A percentile compares a stretch with the other conserved stretches of the same genome.
Conservation (phyloP, 2,888 invertebrate species). For the Agonopterix heracliana region DNA sequence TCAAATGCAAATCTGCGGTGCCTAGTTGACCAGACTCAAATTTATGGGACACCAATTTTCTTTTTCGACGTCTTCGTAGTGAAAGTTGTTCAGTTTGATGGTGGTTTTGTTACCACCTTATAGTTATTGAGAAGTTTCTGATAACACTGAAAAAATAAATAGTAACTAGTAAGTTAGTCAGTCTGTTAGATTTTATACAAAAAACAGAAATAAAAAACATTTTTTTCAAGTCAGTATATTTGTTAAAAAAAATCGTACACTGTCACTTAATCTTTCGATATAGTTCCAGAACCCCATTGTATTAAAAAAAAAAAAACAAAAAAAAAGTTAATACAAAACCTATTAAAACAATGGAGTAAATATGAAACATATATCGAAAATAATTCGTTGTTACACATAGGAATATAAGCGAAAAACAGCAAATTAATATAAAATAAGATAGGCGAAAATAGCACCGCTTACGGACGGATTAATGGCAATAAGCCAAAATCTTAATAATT, state of each 20-base stretch:
- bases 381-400: constrained; percentile 55
- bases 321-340: constrained; percentile 31
- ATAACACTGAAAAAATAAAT: too few relatives aligned
- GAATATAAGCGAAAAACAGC: constrained; percentile 9
- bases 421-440: constrained; percentile 18
- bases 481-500: constrained; percentile 25
- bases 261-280: constrained; percentile 45
- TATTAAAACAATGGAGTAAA: constrained; percentile 58
- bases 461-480: constrained; percentile 53
- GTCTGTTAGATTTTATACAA: not conserved
- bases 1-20: too few relatives aligned
- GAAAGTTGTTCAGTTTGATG: too few relatives aligned
- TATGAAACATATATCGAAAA: constrained; percentile 67
- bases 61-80: too few relatives aligned
- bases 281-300: constrained; percentile 75
- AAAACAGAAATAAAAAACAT: not conserved
- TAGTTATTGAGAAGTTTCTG: too few relatives aligned
- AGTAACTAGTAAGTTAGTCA: too few relatives aligned
- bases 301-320: constrained; percentile 41
- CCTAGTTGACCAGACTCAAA: too few relatives aligned
- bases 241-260: constrained; percentile 65
- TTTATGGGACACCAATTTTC: too few relatives aligned
- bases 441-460: constrained; percentile 18
- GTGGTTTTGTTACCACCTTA: too few relatives aligned
- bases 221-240: constrained; percentile 66